Conservation (phyloP, 92 coral and sea anemone species). For the Metridium senile region DNA sequence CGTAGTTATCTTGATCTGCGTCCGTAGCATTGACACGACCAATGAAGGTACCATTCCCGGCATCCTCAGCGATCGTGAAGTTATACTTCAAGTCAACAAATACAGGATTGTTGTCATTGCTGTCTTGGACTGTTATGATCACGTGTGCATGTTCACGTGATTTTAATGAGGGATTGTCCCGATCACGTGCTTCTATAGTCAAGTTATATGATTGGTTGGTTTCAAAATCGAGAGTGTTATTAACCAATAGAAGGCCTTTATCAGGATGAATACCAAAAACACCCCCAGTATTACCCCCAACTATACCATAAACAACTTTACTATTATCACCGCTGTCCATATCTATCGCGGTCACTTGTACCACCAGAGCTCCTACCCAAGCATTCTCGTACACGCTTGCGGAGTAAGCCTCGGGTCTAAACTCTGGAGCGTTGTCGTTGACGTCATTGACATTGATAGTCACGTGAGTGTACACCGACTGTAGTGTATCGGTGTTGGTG, state of each 20-base stretch:
- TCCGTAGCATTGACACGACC: constrained; percentile 36
- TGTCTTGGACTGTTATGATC: constrained; percentile 30
- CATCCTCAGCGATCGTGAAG: constrained; percentile 37
- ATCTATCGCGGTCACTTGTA: constrained; percentile 59
- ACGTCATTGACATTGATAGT: constrained; percentile 23
- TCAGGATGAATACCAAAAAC: constrained; percentile 11
- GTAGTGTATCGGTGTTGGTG: constrained; percentile 21
- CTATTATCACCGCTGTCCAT: constrained; percentile 58
- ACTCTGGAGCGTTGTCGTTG: constrained; percentile 30
- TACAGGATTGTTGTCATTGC: constrained; percentile 47
- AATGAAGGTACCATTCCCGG: constrained; percentile 11
- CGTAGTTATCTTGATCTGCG: constrained; percentile 20
- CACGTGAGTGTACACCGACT: background rate
- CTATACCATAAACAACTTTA: constrained; percentile 34
- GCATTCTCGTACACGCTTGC: constrained; percentile 28
- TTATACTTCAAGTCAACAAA: constrained; percentile 26
- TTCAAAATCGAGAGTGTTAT: constrained; percentile 43
- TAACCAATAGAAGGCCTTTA: constrained; percentile 22
- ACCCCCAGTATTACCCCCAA: constrained; percentile 28
- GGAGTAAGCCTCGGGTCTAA: constrained; percentile 25
- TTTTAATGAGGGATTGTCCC: constrained; percentile 32
- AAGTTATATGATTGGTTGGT: background rate
- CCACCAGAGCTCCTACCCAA: constrained; percentile 49
- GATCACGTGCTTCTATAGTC: constrained; percentile 37
- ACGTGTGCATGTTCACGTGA: constrained; percentile 39